These are phyloP conservation scores for Chaetoderma sp. DNA, from an alignment of 2,888 invertebrate genomes.

Conservation along the genomic window DNA sequence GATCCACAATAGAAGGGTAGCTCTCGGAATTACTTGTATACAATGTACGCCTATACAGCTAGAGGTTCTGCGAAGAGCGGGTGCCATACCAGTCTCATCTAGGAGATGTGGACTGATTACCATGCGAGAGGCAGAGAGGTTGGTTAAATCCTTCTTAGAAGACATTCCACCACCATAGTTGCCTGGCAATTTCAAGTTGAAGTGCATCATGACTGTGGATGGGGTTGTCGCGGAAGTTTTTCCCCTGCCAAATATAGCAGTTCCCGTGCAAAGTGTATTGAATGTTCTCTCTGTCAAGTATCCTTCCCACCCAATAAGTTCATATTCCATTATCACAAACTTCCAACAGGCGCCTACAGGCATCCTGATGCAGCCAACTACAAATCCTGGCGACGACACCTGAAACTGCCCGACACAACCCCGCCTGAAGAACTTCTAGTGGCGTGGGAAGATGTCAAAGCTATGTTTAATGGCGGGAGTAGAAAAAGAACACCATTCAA, in stretches of 20 bases:
- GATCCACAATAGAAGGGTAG: conserved; percentile 89
- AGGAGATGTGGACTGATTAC: conserved; percentile 87
- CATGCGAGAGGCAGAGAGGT: conserved; percentile 83
- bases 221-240: conserved; percentile 83
- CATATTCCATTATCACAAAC: conserved; percentile 92
- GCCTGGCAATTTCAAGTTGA: conserved; percentile 93
- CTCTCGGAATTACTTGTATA: conserved; percentile 86
- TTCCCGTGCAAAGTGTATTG: conserved; percentile 95
- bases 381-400: conserved; percentile 95
- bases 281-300: conserved; percentile 88
- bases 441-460: conserved; percentile 97
- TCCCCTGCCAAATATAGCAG: conserved; percentile 70
- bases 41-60: conserved; percentile 94
- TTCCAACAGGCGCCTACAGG: conserved; percentile 75
- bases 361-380: conserved; percentile 99
- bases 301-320: conserved; percentile 98
- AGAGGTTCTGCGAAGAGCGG: conserved; percentile 90
- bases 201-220: conserved; percentile 92
- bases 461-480: conserved; percentile 97
- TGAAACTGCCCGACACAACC: conserved; percentile 80
- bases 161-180: conserved; percentile 73
- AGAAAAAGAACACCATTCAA: conserved; percentile 83
- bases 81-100: conserved; percentile 66
- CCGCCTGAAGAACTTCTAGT: conserved; percentile 64
- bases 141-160: conserved; percentile 94